Evolutionary conservation across 2,113 vertebrate genomes (phyloP), one percentile per base, ranked within the genome.

Genomic region (Lycaon pictus): DNA sequence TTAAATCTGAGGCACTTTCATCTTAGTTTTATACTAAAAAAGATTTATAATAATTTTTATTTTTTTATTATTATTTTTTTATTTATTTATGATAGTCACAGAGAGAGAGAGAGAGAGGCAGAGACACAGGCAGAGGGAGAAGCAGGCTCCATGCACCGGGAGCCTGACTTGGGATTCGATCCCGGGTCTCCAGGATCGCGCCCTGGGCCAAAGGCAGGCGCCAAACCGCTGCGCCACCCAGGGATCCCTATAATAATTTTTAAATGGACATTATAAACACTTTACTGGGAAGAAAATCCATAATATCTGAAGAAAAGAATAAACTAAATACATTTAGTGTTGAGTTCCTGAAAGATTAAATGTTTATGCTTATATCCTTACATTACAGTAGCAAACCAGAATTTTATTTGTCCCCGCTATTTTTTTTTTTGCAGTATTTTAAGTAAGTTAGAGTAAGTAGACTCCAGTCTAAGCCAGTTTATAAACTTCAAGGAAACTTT

Each of bases 181-280:
- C n/a, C n/a, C n/a, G n/a, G n/a, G n/a, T n/a, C n/a, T n/a, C n/a
- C n/a, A n/a, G n/a, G n/a, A n/a, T n/a, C n/a, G n/a, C n/a, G n/a
- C n/a, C n/a, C n/a, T n/a, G n/a, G n/a, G n/a, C n/a, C n/a, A n/a
- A n/a, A n/a, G n/a, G n/a, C n/a, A n/a, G n/a, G n/a, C n/a, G n/a
- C n/a, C n/a, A n/a, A n/a, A n/a, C n/a, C n/a, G n/a, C n/a, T n/a
- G n/a, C n/a, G n/a, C n/a, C n/a, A n/a, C n/a, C n/a, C n/a, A n/a
- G n/a, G n/a, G n/a, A n/a, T n/a, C n/a, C n/a, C n/a, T 92, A 25
- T 22, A 82, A 48, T 90, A 67, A 76, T 81, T 89, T 81, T 77
- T 35, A 80, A 63, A 65, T 67, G 10, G 32, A 89, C 35, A 11
- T 53, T 82, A 63, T 3, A 72, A 11, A 87, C 4, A 53, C 10